These are phyloP conservation scores for Caenorhabditis sulstoni DNA, from an alignment of 2,888 invertebrate species.

Conservation along the genomic window DNA sequence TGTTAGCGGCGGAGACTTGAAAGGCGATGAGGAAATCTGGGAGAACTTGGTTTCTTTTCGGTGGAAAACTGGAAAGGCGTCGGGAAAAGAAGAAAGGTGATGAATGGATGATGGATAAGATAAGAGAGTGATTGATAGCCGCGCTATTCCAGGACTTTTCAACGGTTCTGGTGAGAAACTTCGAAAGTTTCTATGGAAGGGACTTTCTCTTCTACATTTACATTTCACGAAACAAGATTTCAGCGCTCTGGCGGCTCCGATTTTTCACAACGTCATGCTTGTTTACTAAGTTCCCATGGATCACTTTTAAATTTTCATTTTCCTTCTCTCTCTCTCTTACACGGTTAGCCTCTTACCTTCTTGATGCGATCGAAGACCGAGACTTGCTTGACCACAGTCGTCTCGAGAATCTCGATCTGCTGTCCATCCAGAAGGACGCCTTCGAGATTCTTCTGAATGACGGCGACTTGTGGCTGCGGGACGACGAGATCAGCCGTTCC, in stretches of 20 bases:
- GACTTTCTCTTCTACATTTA: no score
- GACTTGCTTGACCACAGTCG: slow-evolving; percentile 41
- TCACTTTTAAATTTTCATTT: no score
- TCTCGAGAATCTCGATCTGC: slow-evolving; percentile 49
- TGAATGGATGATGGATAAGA: slow-evolving; percentile 4
- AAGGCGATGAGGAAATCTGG: not conserved
- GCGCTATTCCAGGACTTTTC: no score
- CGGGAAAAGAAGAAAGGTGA: not conserved
- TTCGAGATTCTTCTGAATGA: slow-evolving; percentile 52
- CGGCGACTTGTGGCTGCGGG: slow-evolving; percentile 37
- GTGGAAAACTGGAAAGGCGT: not conserved
- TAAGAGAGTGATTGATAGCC: no score
- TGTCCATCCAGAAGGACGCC: slow-evolving; percentile 58
- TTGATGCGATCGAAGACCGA: slow-evolving; percentile 60
- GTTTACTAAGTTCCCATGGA: no score
- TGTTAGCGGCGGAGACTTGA: no score
- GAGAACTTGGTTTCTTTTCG: not conserved
- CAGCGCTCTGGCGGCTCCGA: no score
- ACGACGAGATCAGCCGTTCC: slow-evolving; percentile 56
- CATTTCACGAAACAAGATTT: no score
- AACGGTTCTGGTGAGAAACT: no score
- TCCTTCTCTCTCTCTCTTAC: not conserved
- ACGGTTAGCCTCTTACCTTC: slow-evolving; percentile 33
- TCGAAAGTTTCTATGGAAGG: no score
- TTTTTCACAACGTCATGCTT: no score